A percentile compares a stretch with the other conserved stretches of the same genome.
Conservation (phyloP, 2,113 vertebrate species). For the Raja brachyura region DNA sequence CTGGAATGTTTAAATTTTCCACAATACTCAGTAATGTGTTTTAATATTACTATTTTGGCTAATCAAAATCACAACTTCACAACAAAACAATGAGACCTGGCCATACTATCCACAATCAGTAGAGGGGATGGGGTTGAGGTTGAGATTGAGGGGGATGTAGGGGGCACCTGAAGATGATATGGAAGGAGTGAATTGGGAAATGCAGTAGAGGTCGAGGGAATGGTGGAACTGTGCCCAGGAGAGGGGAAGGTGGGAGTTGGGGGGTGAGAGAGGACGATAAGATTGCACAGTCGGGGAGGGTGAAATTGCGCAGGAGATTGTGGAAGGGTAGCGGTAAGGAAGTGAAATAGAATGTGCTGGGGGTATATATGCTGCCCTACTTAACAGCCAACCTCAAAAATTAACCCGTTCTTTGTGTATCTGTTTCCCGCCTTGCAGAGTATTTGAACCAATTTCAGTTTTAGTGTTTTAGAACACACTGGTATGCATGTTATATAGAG, state of each 20-base stretch:
- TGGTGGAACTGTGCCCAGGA: too few species aligned
- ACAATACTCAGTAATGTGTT: not conserved
- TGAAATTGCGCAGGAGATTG: not conserved
- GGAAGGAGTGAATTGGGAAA: too few species aligned
- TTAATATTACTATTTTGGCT: too few species aligned
- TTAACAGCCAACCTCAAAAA: too few species aligned
- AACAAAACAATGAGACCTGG: not conserved
- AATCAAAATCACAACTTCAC: not conserved
- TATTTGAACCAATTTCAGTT: too few species aligned
- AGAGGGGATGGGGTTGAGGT: not conserved
- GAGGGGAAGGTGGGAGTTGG: not conserved
- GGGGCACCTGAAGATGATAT: too few species aligned
- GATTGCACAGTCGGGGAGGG: not conserved
- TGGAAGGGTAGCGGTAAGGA: not conserved
- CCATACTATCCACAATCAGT: not conserved
- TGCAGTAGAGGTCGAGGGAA: too few species aligned
- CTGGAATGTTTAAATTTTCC: not conserved
- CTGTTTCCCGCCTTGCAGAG: too few species aligned
- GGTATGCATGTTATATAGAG: too few species aligned
- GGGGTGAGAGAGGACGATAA: not conserved
- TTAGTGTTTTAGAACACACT: too few species aligned
- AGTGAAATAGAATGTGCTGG: not conserved
- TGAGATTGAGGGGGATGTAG: not conserved
- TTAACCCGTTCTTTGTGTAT: too few species aligned
- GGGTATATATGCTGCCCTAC: too few species aligned